Conservation (phyloP, 2,113 vertebrate genomes). For the Alces alces region DNA sequence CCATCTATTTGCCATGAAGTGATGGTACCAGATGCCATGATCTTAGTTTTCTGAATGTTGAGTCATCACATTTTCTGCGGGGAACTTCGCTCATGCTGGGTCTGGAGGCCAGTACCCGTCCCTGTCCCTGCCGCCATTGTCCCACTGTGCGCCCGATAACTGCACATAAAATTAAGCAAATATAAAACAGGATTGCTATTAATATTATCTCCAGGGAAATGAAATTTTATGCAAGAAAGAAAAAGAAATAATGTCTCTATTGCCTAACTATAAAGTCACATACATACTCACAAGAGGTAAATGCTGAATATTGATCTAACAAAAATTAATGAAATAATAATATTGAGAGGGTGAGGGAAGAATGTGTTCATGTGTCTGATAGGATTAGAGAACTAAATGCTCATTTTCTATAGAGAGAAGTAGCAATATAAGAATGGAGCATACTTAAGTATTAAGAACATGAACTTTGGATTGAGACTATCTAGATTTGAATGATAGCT, state of each 20-base stretch:
- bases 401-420: neutral
- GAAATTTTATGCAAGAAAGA: neutral
- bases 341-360: neutral
- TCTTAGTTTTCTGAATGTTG: neutral
- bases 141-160: neutral
- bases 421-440: neutral
- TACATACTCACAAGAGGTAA: neutral
- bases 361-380: neutral
- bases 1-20: neutral
- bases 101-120: neutral
- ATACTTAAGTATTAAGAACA: neutral
- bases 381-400: neutral
- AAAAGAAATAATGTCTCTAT: neutral
- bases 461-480: neutral
- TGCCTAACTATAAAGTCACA: neutral
- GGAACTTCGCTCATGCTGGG: neutral
- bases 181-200: neutral
- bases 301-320: neutral
- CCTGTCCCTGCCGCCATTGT: accelerated
- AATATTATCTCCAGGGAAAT: neutral
- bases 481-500: neutral
- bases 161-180: neutral
- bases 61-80: neutral
- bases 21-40: neutral
- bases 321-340: conserved; percentile 7